These are phyloP conservation scores for Saguinus midas DNA, from an alignment of 2,113 vertebrate genomes.

Conservation along the genomic window DNA sequence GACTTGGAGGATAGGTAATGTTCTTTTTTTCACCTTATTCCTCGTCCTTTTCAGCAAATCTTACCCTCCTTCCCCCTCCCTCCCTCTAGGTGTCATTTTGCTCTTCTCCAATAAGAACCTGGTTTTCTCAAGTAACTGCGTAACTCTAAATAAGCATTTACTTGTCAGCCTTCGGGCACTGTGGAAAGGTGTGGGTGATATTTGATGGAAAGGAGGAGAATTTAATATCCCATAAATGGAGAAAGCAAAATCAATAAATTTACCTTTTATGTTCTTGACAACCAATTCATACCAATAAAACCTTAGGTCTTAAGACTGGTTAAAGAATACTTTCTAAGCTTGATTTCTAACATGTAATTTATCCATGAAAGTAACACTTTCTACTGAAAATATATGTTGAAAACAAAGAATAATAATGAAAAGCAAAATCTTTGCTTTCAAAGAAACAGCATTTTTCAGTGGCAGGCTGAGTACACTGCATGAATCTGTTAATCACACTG, in stretches of 20 bases:
- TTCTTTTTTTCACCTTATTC: background rate
- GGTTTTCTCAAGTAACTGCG: background rate
- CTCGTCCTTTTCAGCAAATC: background rate
- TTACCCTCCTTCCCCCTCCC: background rate
- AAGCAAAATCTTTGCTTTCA: background rate
- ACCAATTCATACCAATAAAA: background rate
- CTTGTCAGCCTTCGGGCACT: background rate
- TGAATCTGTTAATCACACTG: background rate
- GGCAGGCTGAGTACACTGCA: background rate
- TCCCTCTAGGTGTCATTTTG: background rate
- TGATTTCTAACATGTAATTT: background rate
- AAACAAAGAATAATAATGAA: background rate
- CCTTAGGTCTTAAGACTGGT: background rate
- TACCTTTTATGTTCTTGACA: background rate
- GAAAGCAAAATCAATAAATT: background rate
- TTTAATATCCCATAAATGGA: background rate
- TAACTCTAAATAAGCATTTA: background rate
- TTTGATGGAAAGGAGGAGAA: background rate
- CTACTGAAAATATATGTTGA: background rate
- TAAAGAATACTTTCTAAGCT: background rate
- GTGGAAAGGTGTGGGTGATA: background rate
- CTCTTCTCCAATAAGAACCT: background rate
- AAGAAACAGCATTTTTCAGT: background rate
- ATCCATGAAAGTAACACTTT: background rate
- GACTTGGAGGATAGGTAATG: background rate